These are phyloP conservation scores for Temnopleurus reevesii DNA, from an alignment of 53 echinoderm and acorn worm genomes.

Conservation along the genomic window DNA sequence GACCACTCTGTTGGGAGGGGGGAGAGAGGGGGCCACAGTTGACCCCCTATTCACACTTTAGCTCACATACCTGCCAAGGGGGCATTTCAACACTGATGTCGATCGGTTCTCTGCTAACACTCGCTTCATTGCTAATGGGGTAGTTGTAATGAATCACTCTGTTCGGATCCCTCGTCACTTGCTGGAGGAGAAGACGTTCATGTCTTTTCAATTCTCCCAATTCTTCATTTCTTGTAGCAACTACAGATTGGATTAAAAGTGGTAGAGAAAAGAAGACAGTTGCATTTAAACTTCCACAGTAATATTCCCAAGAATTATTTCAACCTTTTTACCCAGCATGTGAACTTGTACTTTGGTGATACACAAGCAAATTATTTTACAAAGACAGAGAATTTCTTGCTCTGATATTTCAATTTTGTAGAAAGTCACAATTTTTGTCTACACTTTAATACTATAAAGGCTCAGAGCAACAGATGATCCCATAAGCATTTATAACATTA, in stretches of 20 bases:
- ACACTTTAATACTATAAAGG: too few species aligned
- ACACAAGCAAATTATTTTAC: too few species aligned
- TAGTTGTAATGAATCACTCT: conserved; percentile 73
- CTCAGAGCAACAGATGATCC: too few species aligned
- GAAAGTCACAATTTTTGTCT: too few species aligned
- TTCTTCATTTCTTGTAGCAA: not conserved
- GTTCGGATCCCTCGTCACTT: conserved; percentile 74
- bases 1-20: conserved; percentile 62
- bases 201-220: not conserved
- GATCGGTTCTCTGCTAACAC: conserved; percentile 59
- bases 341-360: too few species aligned
- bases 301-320: not conserved
- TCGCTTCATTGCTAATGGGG: conserved; percentile 65
- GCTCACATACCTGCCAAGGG: conserved; percentile 34
- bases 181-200: conserved; percentile 57
- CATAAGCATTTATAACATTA: too few species aligned
- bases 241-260: not conserved
- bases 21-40: too few species aligned
- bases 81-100: conserved; percentile 68
- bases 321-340: too few species aligned
- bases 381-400: too few species aligned
- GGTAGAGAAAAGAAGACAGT: not conserved
- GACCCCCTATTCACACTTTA: too few species aligned
- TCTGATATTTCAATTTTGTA: too few species aligned
- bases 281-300: not conserved